phyloP scores from a whole-genome alignment of 2,113 vertebrate genomes.

The Coreoperca whiteheadi region DNA sequence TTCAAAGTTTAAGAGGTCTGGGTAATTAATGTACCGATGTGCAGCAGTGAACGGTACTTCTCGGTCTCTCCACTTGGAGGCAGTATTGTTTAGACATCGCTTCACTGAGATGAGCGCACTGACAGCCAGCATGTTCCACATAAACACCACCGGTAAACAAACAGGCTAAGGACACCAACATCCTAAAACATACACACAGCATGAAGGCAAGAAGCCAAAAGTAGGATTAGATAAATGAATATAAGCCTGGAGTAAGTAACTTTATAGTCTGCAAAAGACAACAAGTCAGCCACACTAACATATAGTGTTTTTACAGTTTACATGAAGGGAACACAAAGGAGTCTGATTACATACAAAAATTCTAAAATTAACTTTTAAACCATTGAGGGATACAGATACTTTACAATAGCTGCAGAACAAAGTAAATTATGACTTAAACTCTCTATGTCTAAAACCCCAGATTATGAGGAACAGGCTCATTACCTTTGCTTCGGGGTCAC shows the following conservation, averaged over 20 bases:
- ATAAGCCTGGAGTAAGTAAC: not conserved
- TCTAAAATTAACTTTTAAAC: not conserved
- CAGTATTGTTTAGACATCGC: slow-evolving; percentile 30
- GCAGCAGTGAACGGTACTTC: not conserved
- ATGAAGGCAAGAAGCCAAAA: not conserved
- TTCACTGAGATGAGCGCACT: not conserved
- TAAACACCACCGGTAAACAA: slow-evolving; percentile 33
- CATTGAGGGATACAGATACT: not conserved
- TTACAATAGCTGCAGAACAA: not conserved
- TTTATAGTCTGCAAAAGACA: not conserved
- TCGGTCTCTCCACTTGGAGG: slow-evolving; percentile 52
- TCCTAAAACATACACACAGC: not conserved
- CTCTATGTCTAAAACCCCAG: not conserved
- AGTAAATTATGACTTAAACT: not conserved
- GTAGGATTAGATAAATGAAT: not conserved
- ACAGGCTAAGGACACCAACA: slow-evolving; percentile 43
- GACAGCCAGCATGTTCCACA: not conserved
- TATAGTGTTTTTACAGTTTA: not conserved
- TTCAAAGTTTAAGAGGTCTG: not conserved
- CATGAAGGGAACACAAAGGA: not conserved
- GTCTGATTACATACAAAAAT: not conserved
- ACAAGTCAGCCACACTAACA: not conserved
- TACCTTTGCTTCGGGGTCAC: slow-evolving; percentile 95
- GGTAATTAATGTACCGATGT: not conserved
- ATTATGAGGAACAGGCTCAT: slow-evolving; percentile 29